Percentiles rank a stretch among this genome's conserved stretches.
phyloP scores from a whole-genome alignment of 2,797 vertebrate genomes.

The Benthosema pterotum region DNA sequence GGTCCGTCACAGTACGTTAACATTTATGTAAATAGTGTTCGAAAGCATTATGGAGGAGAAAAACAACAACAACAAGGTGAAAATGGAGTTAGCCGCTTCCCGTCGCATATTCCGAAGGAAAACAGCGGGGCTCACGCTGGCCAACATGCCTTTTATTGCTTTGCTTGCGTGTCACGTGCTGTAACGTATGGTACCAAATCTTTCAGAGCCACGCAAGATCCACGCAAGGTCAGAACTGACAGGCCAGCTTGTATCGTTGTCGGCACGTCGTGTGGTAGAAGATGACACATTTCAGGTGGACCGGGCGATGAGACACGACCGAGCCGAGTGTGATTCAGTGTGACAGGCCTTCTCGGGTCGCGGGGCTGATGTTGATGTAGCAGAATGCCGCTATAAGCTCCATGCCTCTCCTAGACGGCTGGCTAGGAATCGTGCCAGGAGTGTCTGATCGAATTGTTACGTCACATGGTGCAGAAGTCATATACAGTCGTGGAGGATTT shows the following conservation, averaged over 20 bases:
- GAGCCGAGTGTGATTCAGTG: slow-evolving; percentile 44
- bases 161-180: slow-evolving; percentile 11
- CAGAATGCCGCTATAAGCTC: slow-evolving; percentile 33
- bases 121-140: too few relatives aligned
- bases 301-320: slow-evolving; percentile 41
- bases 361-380: slow-evolving; percentile 45
- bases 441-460: slow-evolving; percentile 24
- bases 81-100: too few relatives aligned
- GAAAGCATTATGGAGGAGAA: too few relatives aligned
- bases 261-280: slow-evolving; percentile 23
- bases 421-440: slow-evolving; percentile 34
- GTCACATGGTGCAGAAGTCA: slow-evolving; percentile 9
- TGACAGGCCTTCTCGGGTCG: slow-evolving; percentile 47
- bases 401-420: slow-evolving; percentile 29
- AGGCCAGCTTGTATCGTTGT: slow-evolving; percentile 26
- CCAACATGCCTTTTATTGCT: neutral
- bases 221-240: slow-evolving; percentile 20
- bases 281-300: slow-evolving; percentile 46
- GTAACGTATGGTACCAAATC: slow-evolving; percentile 1
- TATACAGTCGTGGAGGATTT: neutral
- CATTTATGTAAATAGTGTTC: too few relatives aligned
- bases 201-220: slow-evolving; percentile 21
- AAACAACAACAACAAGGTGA: too few relatives aligned
- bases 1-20: too few relatives aligned
- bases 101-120: too few relatives aligned